Evolutionary conservation across 2,888 invertebrate genomes (phyloP).

Genomic region (Eremobia ochroleuca): DNA sequence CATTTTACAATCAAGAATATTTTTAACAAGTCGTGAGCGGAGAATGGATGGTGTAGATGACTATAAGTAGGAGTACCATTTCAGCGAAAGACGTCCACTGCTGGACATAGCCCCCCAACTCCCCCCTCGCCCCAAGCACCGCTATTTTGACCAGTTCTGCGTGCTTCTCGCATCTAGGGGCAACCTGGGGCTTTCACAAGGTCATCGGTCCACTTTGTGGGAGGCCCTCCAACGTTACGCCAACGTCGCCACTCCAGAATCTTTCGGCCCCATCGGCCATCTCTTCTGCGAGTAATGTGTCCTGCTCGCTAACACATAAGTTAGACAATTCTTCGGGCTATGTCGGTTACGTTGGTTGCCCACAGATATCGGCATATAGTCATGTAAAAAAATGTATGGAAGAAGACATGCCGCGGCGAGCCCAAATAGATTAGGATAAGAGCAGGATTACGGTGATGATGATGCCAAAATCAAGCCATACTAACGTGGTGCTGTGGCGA

Average conservation of each 20-base stretch:
- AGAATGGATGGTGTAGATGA: neutral
- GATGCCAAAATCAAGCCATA: conserved; percentile 5
- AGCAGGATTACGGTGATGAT: too few species aligned
- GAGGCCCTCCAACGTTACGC: neutral
- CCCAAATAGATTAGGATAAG: neutral
- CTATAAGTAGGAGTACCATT: neutral
- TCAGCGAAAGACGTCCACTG: neutral
- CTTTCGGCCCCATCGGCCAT: neutral
- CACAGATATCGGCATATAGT: neutral
- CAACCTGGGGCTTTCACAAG: neutral
- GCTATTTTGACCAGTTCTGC: neutral
- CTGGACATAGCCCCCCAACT: neutral
- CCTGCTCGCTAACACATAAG: neutral
- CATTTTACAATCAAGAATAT: neutral
- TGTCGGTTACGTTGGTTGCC: neutral
- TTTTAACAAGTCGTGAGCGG: neutral
- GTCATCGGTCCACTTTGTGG: neutral
- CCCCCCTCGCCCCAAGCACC: neutral
- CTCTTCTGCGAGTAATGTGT: neutral
- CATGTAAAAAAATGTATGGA: neutral
- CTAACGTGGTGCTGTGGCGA: conserved; percentile 85
- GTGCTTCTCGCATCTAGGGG: neutral
- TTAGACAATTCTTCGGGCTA: too few species aligned
- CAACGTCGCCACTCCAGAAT: neutral
- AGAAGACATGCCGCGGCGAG: neutral